Evolutionary conservation across 2,113 vertebrate species (phyloP), one percentile per base, ranked within the genome.

Genomic region (Pterocles gutturalis): DNA sequence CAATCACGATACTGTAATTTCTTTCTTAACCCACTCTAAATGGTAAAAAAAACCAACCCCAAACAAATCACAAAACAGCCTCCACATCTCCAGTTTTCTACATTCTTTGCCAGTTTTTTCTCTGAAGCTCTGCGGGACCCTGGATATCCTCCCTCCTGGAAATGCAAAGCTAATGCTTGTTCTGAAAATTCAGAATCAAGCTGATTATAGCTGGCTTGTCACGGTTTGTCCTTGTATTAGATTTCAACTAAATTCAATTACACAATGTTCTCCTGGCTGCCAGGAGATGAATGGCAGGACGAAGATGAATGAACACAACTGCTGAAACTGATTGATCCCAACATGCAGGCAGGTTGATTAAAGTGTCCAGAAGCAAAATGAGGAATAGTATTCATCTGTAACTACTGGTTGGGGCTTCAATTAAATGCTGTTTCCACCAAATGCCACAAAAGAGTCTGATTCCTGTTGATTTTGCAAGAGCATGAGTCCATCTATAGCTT

Each of bases 181-280:
- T 72, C 83, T 92, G 45, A 78, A 87, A 96, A 87, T 87, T 95
- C 93, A 83, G 65, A 96, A 91, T 94, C n/a, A 33, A 88, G 88
- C 58, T 96, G 83, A 95, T 97, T 96, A 93, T 77, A 96, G 41
- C 41, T 83, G 80, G 71, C 85, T 86, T 96, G 94, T 94, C 96
- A 95, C 5, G 9, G 70, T 97, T 96, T 97, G 90, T 69, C 84
- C 84, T 98, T 89, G 88, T 92, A 95, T 98, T 98, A 97, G 95
- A 95, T 97, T 97, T 97, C 95, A 96, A 88, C 81, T 95, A 97
- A 98, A 98, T 97, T 98, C 97, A 98, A 98, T 98, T 98, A 98
- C 93, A 94, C 70, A 97, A 87, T 73, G 70, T 69, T 96, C 85
- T 97, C 67, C 78, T 94, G 51, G 45, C 95, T 98, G 97, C 95